These are phyloP conservation scores for Lepidocolaptes lacrymiger DNA, from an alignment of 2,797 vertebrate genomes.

Conservation along the genomic window DNA sequence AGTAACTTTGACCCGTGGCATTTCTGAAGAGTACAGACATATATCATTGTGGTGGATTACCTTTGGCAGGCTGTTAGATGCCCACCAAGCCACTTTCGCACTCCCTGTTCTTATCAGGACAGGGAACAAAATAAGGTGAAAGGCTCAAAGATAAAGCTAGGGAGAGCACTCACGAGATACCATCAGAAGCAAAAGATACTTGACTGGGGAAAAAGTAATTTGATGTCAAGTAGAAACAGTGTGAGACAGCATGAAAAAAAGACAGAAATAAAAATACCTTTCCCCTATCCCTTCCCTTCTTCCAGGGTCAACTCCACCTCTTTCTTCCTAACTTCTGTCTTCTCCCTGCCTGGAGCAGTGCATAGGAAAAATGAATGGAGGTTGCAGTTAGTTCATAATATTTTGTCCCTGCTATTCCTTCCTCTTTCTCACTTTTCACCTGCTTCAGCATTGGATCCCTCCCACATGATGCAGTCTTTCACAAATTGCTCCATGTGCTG, in stretches of 20 bases:
- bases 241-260: not conserved
- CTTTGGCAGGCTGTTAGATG: not conserved
- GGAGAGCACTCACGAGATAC: not conserved
- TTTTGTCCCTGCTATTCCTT: not conserved
- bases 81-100: not conserved
- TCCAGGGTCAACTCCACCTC: not conserved
- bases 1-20: not conserved
- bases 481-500: not conserved
- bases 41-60: not conserved
- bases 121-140: not conserved
- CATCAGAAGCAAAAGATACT: not conserved
- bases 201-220: not conserved
- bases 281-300: not conserved
- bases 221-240: not conserved
- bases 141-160: not conserved
- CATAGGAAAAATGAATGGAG: not conserved
- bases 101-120: not conserved
- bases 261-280: not conserved
- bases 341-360: not conserved
- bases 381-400: not conserved
- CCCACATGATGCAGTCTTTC: not conserved
- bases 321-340: not conserved
- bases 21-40: not conserved
- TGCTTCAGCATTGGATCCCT: not conserved
- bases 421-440: not conserved